Evolutionary conservation across 2,113 vertebrate species (phyloP).

Genomic region (Haplochromis burtoni): DNA sequence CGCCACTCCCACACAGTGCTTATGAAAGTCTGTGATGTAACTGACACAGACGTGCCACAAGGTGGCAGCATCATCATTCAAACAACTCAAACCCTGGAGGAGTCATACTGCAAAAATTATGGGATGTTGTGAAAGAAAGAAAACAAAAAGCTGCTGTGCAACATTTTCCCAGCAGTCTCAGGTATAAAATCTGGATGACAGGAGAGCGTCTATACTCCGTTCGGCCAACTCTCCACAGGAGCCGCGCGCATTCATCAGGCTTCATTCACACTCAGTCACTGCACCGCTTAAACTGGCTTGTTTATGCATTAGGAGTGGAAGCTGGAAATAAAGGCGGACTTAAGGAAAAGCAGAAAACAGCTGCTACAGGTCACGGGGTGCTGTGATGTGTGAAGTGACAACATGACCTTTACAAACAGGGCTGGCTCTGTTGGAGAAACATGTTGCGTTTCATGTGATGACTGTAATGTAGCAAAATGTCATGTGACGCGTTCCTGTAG

Average conservation of each 20-base stretch:
- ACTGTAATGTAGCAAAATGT: not conserved
- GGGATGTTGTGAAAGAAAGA: not conserved
- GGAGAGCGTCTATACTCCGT: not conserved
- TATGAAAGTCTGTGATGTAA: conserved; percentile 23
- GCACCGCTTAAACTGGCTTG: not conserved
- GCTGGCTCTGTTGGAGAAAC: not conserved
- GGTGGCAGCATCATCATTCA: conserved; percentile 24
- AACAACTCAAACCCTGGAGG: not conserved
- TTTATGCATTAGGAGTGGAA: not conserved
- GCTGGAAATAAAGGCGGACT: not conserved
- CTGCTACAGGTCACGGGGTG: not conserved
- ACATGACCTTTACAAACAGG: not conserved
- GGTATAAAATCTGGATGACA: not conserved
- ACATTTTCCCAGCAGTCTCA: not conserved
- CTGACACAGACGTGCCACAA: conserved; percentile 2
- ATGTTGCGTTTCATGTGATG: not conserved
- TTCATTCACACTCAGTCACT: not conserved
- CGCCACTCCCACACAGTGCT: not conserved
- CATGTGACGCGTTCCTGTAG: not conserved
- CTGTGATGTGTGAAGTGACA: not conserved
- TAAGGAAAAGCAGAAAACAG: not conserved
- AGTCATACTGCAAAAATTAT: not conserved
- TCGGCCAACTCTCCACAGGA: not conserved
- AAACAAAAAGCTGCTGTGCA: not conserved
- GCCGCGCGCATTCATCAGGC: not conserved